A percentile compares a stretch with the other conserved stretches of the same genome.
These are phyloP conservation scores for Caenorhabditis brenneri DNA, from an alignment of 1,140 invertebrate species.

Conservation along the genomic window DNA sequence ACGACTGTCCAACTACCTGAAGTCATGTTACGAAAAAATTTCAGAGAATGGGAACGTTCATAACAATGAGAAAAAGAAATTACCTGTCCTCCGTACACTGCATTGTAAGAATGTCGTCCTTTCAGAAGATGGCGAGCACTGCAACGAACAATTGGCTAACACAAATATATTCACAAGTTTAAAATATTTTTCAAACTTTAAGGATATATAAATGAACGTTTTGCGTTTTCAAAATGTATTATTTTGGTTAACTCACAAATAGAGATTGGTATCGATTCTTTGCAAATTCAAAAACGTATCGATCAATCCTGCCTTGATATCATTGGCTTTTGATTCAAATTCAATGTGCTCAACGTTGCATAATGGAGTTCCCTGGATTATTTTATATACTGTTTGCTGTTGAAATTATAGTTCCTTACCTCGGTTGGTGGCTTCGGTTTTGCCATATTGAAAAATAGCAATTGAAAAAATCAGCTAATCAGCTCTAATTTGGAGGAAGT, in stretches of 20 bases:
- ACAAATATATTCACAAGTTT: too few species aligned
- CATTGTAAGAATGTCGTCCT: slow-evolving; percentile 52
- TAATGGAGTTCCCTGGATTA: slow-evolving; percentile 17
- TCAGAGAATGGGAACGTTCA: not conserved
- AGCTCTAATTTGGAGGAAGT: too few species aligned
- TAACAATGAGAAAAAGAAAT: not conserved
- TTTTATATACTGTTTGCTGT: not conserved
- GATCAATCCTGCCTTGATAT: slow-evolving; percentile 47
- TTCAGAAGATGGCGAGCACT: slow-evolving; percentile 51
- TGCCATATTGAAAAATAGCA: too few species aligned
- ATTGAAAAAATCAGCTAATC: too few species aligned
- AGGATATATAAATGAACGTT: too few species aligned
- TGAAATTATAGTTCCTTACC: not conserved
- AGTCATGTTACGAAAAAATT: too few species aligned
- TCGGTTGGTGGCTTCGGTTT: slow-evolving; percentile 23
- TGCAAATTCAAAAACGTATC: slow-evolving; percentile 54
- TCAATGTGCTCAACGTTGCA: slow-evolving; percentile 44
- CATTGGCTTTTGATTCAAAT: slow-evolving; percentile 42
- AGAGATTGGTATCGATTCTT: slow-evolving; percentile 54
- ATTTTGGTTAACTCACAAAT: slow-evolving; percentile 53
- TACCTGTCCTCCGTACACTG: slow-evolving; percentile 55
- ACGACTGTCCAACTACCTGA: slow-evolving; percentile 57
- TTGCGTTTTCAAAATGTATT: too few species aligned
- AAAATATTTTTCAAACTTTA: too few species aligned
- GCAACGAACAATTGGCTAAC: not conserved